Base-by-base conservation (phyloP, 2,888 invertebrate genomes). In the Pyrocoelia pectoralis region DNA sequence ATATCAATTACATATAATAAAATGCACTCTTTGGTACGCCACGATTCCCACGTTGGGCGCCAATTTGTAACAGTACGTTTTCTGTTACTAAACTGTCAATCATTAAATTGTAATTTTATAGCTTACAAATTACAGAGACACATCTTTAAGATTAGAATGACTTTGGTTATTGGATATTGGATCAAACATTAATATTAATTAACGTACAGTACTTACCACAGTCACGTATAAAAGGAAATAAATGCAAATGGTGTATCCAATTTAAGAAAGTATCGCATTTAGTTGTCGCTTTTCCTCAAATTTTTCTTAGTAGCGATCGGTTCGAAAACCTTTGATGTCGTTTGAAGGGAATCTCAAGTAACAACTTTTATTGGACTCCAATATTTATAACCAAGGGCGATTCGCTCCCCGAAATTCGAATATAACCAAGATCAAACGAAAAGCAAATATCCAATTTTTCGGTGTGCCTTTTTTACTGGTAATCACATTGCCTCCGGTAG, bases 281-380 rank as follows among this genome's bases (percentile, higher is more conserved):
- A 74, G 75, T 78, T 76, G 73, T 73, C 76, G 73, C 76, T 75
- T 73, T 69, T 63, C 62, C 67, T 70, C 68, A 66, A 64, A 66
- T 58, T 59, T 33, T 50, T 64, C 66, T 61, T 65, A 56, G 69
- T 65, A 56, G 69, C 67, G 59, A 65, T 68, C 61, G 71, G 60
- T 61, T 54, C 50, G 64, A 65, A 65, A 71, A 71, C 70, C 74
- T 79, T 79, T 79, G 79, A 79, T 78, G 76, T 77, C 76, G 72
- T 71, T 76, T 76, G 76, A 74, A 74, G 75, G 73, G 78, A 80
- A 79, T 79, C 77, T 77, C 77, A 77, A 79, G 80, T 80, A 79
- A 78, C 79, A 80, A 80, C 78, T 80, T 79, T 79, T 79, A 80
- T 79, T 79, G 79, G 79, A 75, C 79, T 80, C 77, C 78, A 80